Evolutionary conservation across 2,888 invertebrate genomes (phyloP), one percentile per base, ranked within the genome.

Genomic region (Anodontia alba): DNA sequence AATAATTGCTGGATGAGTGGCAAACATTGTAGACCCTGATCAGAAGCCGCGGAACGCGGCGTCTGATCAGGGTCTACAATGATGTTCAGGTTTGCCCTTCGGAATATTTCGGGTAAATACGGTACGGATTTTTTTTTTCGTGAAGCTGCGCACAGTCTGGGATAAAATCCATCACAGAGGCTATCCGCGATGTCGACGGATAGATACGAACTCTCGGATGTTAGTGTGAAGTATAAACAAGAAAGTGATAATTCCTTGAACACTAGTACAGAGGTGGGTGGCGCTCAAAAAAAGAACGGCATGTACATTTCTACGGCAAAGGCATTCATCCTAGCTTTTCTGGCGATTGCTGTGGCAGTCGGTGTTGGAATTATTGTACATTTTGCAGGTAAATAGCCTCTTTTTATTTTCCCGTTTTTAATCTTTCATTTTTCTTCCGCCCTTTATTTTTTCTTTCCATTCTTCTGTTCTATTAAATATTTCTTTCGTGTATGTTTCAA

Each of bases 341-440:
- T 92, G 73, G 91, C 90, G 1, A 71, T 89, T n/a, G 78, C 86
- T 5, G 69, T 91, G 0, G 90, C 91, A 12, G 90, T 92, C 5
- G 91, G 91, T 3, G 91, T 92, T n/a, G 92, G 91, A 5, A 78
- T 92, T 20, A 88, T 91, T 31, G 91, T 91, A 31, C 89, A 90
- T 75, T 90, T 92, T 78, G 91, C 91, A 0, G 86, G 86, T 17
- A 33, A 80, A 31, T 38, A 5, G 38, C n/a, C n/a, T n/a, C n/a
- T n/a, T n/a, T n/a, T n/a, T n/a, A n/a, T n/a, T n/a, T 84, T 96
- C 96, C 17, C 17, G 17, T 43, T 43, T 12, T 43, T 43, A 43
- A 12, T 43, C n/a, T n/a, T n/a, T n/a, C n/a, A n/a, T n/a, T n/a
- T n/a, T n/a, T n/a, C n/a, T n/a, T n/a, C n/a, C n/a, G n/a, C n/a